Conservation (phyloP, 2,888 invertebrate species). For the Synanthedon vespiformis region DNA sequence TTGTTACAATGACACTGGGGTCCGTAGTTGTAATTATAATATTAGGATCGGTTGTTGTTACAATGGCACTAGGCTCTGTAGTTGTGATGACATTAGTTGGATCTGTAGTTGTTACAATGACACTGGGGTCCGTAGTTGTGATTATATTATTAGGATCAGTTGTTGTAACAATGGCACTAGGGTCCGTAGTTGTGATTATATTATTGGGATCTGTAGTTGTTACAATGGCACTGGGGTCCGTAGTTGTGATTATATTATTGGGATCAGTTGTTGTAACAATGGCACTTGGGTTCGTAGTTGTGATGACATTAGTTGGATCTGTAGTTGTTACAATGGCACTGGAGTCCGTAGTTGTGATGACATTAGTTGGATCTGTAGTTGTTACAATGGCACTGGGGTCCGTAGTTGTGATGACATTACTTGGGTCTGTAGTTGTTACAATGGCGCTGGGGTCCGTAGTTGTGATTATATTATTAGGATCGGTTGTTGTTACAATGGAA, state of each 20-base stretch:
- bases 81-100: not conserved
- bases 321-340: slow-evolving; percentile 2
- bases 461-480: not conserved
- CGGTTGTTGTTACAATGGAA: slow-evolving; percentile 3
- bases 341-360: slow-evolving; percentile 2
- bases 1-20: not conserved
- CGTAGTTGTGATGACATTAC: slow-evolving; percentile 1
- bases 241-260: slow-evolving; percentile 1
- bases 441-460: slow-evolving; percentile 3
- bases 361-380: not conserved
- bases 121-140: not conserved
- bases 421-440: slow-evolving; percentile 1
- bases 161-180: not conserved
- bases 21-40: slow-evolving; percentile 2
- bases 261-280: slow-evolving; percentile 1
- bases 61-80: not conserved
- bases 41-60: not conserved
- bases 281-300: slow-evolving; percentile 4
- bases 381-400: slow-evolving; percentile 3
- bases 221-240: slow-evolving; percentile 1
- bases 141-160: not conserved
- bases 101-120: too few relatives aligned
- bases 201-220: not conserved
- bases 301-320: not conserved
- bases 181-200: slow-evolving; percentile 2